Percentiles rank a stretch among this genome's conserved stretches.
phyloP scores from a whole-genome alignment of 2,113 vertebrate species.

The Triplophysa dalaica region DNA sequence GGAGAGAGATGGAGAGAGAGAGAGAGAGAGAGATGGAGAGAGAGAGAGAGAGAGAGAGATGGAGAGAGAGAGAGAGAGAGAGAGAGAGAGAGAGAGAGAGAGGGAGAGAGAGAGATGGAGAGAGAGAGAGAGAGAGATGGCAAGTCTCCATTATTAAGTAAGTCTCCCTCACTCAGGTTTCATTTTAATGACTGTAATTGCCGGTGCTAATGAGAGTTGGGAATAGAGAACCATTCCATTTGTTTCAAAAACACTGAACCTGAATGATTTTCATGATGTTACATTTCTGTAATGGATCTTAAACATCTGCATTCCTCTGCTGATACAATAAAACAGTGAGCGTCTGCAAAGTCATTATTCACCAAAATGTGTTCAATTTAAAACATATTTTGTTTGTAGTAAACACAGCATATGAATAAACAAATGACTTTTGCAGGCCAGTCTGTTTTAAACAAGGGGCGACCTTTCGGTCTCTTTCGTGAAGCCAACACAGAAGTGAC shows the following conservation, averaged over 20 bases:
- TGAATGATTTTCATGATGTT: background rate
- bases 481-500: no score
- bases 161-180: constrained; percentile 45
- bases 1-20: no score
- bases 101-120: constrained; percentile 63
- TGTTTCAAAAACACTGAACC: background rate
- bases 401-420: no score
- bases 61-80: constrained; percentile 60
- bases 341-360: no score
- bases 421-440: no score
- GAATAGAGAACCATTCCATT: background rate
- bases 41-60: constrained; percentile 60
- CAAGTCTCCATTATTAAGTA: constrained; percentile 19
- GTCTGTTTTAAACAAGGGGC: no score
- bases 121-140: constrained; percentile 56
- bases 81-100: constrained; percentile 63
- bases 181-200: constrained; percentile 51
- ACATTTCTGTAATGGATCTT: background rate
- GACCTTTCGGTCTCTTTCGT: no score
- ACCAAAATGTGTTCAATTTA: no score
- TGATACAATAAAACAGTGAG: no score
- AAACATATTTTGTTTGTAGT: no score
- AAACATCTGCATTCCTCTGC: no score
- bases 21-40: constrained; percentile 54
- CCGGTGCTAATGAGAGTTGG: background rate